phyloP scores from a whole-genome alignment of 2,797 vertebrate genomes.

The Linurgus olivaceus region DNA sequence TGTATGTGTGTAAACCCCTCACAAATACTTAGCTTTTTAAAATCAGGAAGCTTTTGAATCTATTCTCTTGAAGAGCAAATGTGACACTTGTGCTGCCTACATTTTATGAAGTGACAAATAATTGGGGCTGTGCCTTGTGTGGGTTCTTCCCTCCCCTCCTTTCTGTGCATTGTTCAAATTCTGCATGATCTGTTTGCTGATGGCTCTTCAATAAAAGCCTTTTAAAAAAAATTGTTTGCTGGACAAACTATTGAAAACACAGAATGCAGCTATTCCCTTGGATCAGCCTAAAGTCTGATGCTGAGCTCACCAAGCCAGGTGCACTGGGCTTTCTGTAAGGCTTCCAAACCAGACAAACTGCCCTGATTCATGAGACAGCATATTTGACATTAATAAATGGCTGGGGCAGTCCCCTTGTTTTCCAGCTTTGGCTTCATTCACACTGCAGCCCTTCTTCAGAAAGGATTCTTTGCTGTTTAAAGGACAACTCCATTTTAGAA shows the following conservation, averaged over 20 bases:
- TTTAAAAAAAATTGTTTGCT: constrained; percentile 51
- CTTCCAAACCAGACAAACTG: constrained; percentile 65
- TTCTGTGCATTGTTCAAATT: constrained; percentile 54
- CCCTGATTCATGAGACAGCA: constrained; percentile 65
- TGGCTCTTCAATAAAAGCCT: constrained; percentile 53
- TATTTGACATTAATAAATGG: constrained; percentile 77
- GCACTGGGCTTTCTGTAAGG: constrained; percentile 60
- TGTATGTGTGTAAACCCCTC: not conserved
- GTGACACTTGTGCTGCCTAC: constrained; percentile 35
- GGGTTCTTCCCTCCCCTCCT: not conserved
- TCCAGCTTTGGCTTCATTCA: constrained; percentile 71
- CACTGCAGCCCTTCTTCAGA: constrained; percentile 69
- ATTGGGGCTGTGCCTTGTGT: constrained; percentile 51
- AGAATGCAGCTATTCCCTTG: constrained; percentile 15
- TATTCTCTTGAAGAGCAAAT: constrained; percentile 37
- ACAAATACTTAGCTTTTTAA: constrained; percentile 19
- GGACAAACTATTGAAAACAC: constrained; percentile 36
- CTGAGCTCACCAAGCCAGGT: constrained; percentile 64
- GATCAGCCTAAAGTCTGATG: constrained; percentile 27
- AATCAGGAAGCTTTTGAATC: constrained; percentile 41
- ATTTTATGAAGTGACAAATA: constrained; percentile 60
- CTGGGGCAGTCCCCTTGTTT: constrained; percentile 51
- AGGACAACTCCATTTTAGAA: constrained; percentile 52
- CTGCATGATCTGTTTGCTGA: constrained; percentile 49
- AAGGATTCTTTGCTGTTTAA: constrained; percentile 38